These are phyloP conservation scores for Ovibos moschatus DNA, from an alignment of 2,113 vertebrate species.

Conservation along the genomic window DNA sequence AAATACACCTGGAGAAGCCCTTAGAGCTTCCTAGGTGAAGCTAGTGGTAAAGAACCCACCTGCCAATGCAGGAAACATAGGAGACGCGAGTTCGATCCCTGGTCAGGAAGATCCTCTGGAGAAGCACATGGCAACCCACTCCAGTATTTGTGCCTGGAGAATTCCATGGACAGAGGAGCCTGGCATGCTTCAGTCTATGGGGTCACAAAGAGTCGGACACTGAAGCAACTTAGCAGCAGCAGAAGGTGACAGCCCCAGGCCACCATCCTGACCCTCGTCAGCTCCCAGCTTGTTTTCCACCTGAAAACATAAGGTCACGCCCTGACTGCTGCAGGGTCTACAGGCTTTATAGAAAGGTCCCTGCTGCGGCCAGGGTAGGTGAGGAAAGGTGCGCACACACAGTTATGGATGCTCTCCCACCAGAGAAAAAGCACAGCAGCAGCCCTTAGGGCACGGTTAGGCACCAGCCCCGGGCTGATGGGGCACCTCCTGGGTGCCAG, in stretches of 20 bases:
- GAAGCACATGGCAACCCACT: neutral
- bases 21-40: neutral
- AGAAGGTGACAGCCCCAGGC: neutral
- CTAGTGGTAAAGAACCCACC: neutral
- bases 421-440: neutral
- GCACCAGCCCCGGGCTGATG: neutral
- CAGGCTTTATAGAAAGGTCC: neutral
- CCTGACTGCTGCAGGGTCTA: accelerated
- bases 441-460: neutral
- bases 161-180: neutral
- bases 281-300: neutral
- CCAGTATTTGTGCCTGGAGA: neutral
- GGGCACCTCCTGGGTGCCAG: neutral
- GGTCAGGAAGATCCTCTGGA: neutral
- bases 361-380: neutral
- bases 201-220: neutral
- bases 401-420: accelerated
- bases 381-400: neutral
- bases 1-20: neutral
- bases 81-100: neutral
- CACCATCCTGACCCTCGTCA: too few species aligned
- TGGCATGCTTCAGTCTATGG: neutral
- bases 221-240: neutral
- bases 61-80: neutral
- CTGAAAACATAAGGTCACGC: neutral